Evolutionary conservation across 2,113 vertebrate species (phyloP).

Genomic region (Thryonomys swinderianus): DNA sequence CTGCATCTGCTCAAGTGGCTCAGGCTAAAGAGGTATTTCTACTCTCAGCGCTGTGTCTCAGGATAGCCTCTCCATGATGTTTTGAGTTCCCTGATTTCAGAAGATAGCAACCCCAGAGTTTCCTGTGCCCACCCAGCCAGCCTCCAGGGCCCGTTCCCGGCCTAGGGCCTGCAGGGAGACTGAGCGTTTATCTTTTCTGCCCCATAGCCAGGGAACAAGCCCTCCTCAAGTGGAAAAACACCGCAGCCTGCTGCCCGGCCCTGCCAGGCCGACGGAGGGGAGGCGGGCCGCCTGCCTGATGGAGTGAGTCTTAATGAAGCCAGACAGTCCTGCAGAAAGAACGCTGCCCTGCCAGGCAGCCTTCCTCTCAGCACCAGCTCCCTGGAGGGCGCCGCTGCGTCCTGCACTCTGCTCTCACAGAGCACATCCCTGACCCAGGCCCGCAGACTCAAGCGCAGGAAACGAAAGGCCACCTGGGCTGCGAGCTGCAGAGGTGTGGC

Average conservation of each 20-base stretch:
- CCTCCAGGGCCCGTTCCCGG: not conserved
- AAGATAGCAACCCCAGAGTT: not conserved
- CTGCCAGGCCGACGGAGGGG: not conserved
- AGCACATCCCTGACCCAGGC: not conserved
- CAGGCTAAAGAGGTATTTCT: not conserved
- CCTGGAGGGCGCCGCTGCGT: not conserved
- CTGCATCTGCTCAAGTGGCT: not conserved
- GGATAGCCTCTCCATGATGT: not conserved
- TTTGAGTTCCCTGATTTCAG: not conserved
- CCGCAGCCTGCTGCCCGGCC: not conserved
- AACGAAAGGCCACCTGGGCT: not conserved
- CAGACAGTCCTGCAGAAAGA: slow-evolving; percentile 52
- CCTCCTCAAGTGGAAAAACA: slow-evolving; percentile 73
- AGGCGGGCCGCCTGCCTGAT: slow-evolving; percentile 46
- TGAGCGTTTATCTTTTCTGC: not conserved
- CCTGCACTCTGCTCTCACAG: not conserved
- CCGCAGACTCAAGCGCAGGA: not conserved
- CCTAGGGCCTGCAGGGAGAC: not conserved
- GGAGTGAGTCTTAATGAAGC: slow-evolving; percentile 43
- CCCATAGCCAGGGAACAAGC: not conserved
- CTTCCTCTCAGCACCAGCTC: slow-evolving; percentile 66
- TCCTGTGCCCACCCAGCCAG: not conserved
- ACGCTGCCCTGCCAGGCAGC: slow-evolving; percentile 24
- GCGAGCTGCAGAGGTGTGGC: fast-evolving
- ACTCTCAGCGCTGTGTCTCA: not conserved